Evolutionary conservation across 1,140 invertebrate genomes (phyloP), one percentile per base, ranked within the genome.

Genomic region (Oncopodura yosiiana): DNA sequence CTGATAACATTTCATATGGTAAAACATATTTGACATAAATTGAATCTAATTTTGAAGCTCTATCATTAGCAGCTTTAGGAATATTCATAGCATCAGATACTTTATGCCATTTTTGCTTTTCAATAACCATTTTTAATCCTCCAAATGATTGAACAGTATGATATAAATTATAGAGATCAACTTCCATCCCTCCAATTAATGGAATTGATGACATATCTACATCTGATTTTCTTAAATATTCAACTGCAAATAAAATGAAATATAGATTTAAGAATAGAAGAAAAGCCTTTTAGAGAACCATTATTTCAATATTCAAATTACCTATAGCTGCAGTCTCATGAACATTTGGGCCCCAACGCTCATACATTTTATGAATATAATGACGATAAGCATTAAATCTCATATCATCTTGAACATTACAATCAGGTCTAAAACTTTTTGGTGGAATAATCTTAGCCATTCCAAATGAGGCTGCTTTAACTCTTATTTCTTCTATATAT

Each of bases 1-100:
- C 75, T 1, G 85, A 84, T 5, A 95, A 69, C 0, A 84, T 88
- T 61, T 91, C 87, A 68, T 92, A 95, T 0, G 91, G 88, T 50
- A 96, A 70, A 26, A 95, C 73, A 73, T 91, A 94, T 78, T 91
- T 92, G 69, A 89, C 88, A 69, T 94, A 96, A 52, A 93, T 84
- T 64, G 88, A 82, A 68, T 95, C 90, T 8, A 96, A 70, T 69
- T 90, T 89, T 2, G 83, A 83, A 4, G 84, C 80, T 24, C 87
- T 75, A 70, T 91, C 87, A 65, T 89, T 84, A 0, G 84, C 81
- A 26, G 80, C 77, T 73, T 86, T 86, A 0, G 86, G 84, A 62
- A 93, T 85, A 65, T 82, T 82, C 80, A 94, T 84, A 4, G 81
- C 76, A 63, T 95, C 90, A 0, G 88, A 89, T 12, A 95, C 85